Base-by-base conservation (phyloP, 2,797 vertebrate genomes). In the Chrysolophus pictus region DNA sequence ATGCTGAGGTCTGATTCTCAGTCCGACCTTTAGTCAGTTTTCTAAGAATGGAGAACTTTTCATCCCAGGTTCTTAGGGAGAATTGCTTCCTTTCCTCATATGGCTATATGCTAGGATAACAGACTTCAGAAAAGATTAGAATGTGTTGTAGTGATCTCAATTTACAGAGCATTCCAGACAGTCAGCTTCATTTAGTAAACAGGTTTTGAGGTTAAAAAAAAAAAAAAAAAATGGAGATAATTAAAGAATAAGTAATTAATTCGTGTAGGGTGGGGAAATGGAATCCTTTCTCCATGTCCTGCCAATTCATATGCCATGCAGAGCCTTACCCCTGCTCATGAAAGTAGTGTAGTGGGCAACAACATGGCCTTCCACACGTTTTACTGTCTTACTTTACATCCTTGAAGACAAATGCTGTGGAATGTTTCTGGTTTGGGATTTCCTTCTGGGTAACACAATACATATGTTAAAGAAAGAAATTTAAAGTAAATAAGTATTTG, bases 101-200 rank as follows among this genome's bases (percentile, higher is more conserved):
- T 1, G 0, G 3, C 24, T 60, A 16, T 12, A 23, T 1, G 1
- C 2, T 26, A 59, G 60, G 14, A 55, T 12, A 78, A 67, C 6
- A 11, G 56, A 53, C 33, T 67, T 85, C 56, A 29, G 29, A 53
- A 26, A 10, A 62, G 26, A 6, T 62, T 70, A 63, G 44, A 78
- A 74, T 22, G 1, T 55, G 6, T 39, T 64, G 9, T 37, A 46
- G 8, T 11, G 26, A 16, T n/a, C 68, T 63, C 56, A 47, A 47
- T 0, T 2, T 22, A 17, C 11, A 63, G 9, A 63, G 7, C 13
- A 59, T 46, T n/a, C 33, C 37, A 78, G 31, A 55, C 47, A 74
- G 24, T 71, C 74, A 82, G 47, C 33, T 58, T 62, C 26, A 73
- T 88, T 88, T 70, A 70, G 23, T 37, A 71, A 47, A 82, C 55